These are phyloP conservation scores for Littorina saxatilis DNA, from an alignment of 1,140 invertebrate species.

Conservation along the genomic window DNA sequence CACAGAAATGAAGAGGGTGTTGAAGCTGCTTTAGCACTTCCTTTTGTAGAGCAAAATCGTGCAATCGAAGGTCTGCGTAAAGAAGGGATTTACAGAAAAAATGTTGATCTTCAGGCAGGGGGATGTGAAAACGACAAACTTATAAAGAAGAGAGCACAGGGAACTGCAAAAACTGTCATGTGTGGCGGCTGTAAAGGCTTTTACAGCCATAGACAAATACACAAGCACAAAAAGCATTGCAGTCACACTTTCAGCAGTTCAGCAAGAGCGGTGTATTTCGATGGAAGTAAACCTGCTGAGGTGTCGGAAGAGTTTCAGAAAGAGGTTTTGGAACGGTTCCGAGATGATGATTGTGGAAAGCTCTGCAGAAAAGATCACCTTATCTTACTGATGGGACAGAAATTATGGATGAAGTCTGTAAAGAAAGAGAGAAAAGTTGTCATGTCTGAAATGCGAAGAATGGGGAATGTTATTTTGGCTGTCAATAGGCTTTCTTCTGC, in stretches of 20 bases:
- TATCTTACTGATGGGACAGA: slow-evolving; percentile 37
- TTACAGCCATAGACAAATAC: slow-evolving; percentile 24
- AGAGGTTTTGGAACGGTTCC: slow-evolving; percentile 40
- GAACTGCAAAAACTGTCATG: slow-evolving; percentile 31
- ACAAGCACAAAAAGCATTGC: background rate
- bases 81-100: slow-evolving; percentile 43
- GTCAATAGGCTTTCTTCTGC: too few relatives aligned
- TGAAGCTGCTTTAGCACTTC: slow-evolving; percentile 15
- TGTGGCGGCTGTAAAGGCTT: slow-evolving; percentile 43
- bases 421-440: slow-evolving; percentile 35
- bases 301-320: slow-evolving; percentile 13
- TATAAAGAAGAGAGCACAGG: slow-evolving; percentile 42
- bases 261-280: slow-evolving; percentile 3
- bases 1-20: slow-evolving; percentile 33
- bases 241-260: background rate
- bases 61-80: slow-evolving; percentile 39
- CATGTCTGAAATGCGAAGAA: too few relatives aligned
- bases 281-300: background rate
- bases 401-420: slow-evolving; percentile 35
- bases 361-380: slow-evolving; percentile 32
- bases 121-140: background rate
- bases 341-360: slow-evolving; percentile 38
- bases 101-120: slow-evolving; percentile 18
- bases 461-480: too few relatives aligned
- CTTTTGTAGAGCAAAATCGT: slow-evolving; percentile 13